Evolutionary conservation across 2,797 vertebrate genomes (phyloP).

Genomic region (Acestrorhynchus altus): DNA sequence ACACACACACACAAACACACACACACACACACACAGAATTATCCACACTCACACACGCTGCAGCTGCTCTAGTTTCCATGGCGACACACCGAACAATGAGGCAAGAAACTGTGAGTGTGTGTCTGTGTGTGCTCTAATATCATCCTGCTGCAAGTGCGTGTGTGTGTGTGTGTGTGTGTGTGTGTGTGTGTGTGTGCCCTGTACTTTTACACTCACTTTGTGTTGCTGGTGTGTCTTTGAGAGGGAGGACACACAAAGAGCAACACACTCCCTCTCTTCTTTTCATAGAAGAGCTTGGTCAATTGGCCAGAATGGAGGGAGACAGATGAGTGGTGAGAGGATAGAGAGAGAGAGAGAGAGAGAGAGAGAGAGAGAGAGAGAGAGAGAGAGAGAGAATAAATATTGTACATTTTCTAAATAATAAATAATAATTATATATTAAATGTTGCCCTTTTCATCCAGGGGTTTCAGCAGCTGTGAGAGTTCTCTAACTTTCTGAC

Average conservation of each 20-base stretch:
- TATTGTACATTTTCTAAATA: too few relatives aligned
- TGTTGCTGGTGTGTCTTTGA: slow-evolving; percentile 40
- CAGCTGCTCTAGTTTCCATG: slow-evolving; percentile 94
- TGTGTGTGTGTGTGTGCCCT: slow-evolving; percentile 58
- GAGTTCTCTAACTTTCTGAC: too few relatives aligned
- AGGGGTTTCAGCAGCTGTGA: too few relatives aligned
- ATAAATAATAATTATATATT: too few relatives aligned
- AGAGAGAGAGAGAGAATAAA: neutral
- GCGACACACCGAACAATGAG: slow-evolving; percentile 87
- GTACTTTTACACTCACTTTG: slow-evolving; percentile 59
- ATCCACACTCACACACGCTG: slow-evolving; percentile 80
- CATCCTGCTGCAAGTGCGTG: slow-evolving; percentile 45
- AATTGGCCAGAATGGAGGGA: slow-evolving; percentile 62
- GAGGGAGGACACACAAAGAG: slow-evolving; percentile 70
- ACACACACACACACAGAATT: slow-evolving; percentile 72
- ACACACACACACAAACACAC: slow-evolving; percentile 74
- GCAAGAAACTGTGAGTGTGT: slow-evolving; percentile 72
- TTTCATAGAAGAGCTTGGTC: slow-evolving; percentile 61
- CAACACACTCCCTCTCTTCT: slow-evolving; percentile 67
- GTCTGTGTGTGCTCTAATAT: slow-evolving; percentile 64
- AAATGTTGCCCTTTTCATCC: too few relatives aligned
- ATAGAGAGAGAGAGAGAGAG: neutral
- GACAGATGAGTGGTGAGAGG: slow-evolving; percentile 52
- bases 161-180: slow-evolving; percentile 50
- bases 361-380: neutral